These are phyloP conservation scores for Neocloeon triangulifer DNA, from an alignment of 1,140 invertebrate genomes.

Conservation along the genomic window DNA sequence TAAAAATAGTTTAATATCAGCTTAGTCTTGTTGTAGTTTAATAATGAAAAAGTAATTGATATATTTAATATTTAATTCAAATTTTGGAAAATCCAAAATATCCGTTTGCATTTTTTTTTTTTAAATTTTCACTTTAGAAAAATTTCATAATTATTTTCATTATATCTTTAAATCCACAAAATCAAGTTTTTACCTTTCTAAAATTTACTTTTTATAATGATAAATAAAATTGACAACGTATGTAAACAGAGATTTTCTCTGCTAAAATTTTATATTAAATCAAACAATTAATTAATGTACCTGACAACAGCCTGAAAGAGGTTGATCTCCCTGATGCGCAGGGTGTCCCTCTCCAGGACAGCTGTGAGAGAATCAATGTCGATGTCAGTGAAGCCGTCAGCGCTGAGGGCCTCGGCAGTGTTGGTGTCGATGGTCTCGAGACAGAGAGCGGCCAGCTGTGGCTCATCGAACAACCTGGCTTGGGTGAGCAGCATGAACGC, in stretches of 20 bases:
- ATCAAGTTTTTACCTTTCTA: too few relatives aligned
- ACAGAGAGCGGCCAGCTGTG: constrained; percentile 51
- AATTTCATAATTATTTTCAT: too few relatives aligned
- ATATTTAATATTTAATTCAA: too few relatives aligned
- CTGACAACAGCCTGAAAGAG: constrained; percentile 48
- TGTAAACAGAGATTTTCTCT: too few relatives aligned
- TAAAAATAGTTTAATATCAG: too few relatives aligned
- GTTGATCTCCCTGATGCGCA: constrained; percentile 58
- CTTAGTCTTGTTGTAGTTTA: too few relatives aligned
- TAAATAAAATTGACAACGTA: too few relatives aligned
- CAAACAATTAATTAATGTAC: constrained; percentile 10
- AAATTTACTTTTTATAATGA: not conserved
- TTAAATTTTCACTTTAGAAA: too few relatives aligned
- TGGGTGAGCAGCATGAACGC: constrained; percentile 62
- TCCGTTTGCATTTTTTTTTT: too few relatives aligned
- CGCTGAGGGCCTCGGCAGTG: constrained; percentile 53
- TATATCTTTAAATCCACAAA: too few relatives aligned
- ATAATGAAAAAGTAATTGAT: too few relatives aligned
- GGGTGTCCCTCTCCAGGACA: constrained; percentile 60
- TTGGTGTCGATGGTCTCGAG: constrained; percentile 71
- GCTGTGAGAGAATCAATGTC: constrained; percentile 59
- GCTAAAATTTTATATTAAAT: too few relatives aligned
- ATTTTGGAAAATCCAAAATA: constrained; percentile 3
- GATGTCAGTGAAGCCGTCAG: constrained; percentile 74
- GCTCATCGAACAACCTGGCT: constrained; percentile 63